phyloP scores from a whole-genome alignment of 92 coral and sea anemone species.

The Porites lobata region DNA sequence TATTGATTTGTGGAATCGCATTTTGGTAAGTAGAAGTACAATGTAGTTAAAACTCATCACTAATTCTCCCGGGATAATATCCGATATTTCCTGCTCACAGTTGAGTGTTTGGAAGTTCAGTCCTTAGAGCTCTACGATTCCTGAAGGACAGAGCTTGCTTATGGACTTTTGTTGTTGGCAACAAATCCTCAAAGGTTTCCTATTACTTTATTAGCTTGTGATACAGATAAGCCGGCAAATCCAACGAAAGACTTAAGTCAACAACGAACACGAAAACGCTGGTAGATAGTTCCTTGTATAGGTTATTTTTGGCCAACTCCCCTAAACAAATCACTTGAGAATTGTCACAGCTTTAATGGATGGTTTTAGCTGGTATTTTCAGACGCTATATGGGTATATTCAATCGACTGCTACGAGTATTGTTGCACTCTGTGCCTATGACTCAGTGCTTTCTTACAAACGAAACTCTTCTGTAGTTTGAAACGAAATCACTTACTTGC shows the following conservation, averaged over 20 bases:
- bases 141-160: background rate
- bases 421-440: too few species aligned
- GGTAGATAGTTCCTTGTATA: background rate
- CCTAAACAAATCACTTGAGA: background rate
- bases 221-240: constrained; percentile 25
- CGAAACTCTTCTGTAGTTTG: background rate
- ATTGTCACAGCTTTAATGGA: background rate
- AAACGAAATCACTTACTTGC: constrained; percentile 34
- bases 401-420: background rate
- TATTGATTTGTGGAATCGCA: background rate
- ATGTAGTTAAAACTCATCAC: too few species aligned
- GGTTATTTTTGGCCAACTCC: too few species aligned
- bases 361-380: background rate
- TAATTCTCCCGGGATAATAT: too few species aligned
- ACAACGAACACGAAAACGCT: constrained; percentile 22
- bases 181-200: background rate
- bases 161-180: background rate
- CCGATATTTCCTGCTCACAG: background rate
- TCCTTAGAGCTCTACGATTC: background rate
- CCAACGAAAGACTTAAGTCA: constrained; percentile 7
- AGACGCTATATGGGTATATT: background rate
- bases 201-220: constrained; percentile 29
- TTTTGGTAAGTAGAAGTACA: too few species aligned
- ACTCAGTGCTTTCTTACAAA: background rate
- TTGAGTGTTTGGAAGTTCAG: background rate